Conservation (phyloP, 2,113 vertebrate genomes). For the Seriola rivoliana region DNA sequence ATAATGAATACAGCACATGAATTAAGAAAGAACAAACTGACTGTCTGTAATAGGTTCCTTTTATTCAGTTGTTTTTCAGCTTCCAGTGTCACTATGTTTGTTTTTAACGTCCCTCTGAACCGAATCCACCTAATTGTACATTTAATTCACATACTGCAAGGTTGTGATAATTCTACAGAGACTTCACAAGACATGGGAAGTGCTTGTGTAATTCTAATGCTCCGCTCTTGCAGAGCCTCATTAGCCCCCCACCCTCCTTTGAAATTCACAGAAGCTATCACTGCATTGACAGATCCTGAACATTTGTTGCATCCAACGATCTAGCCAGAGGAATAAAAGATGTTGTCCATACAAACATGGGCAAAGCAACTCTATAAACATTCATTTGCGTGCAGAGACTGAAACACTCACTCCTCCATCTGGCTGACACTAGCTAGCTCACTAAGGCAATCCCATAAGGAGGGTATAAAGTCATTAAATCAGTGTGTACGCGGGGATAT, state of each 20-base stretch:
- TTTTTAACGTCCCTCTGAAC: conserved; percentile 3
- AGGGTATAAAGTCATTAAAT: conserved; percentile 52
- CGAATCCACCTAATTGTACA: conserved; percentile 5
- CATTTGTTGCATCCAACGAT: conserved; percentile 11
- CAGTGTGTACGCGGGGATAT: conserved; percentile 37
- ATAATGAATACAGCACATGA: not conserved
- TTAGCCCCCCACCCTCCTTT: not conserved
- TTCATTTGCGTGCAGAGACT: conserved; percentile 31
- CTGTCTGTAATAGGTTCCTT: not conserved
- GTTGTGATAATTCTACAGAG: conserved; percentile 20
- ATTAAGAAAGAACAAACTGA: not conserved
- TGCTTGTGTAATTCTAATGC: conserved; percentile 32
- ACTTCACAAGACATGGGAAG: conserved; percentile 28
- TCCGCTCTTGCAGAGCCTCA: conserved; percentile 24
- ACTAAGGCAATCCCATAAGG: conserved; percentile 38
- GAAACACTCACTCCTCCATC: conserved; percentile 52
- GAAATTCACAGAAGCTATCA: conserved; percentile 10
- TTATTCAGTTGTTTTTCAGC: not conserved
- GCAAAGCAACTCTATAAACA: conserved; percentile 26
- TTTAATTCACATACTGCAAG: conserved; percentile 4
- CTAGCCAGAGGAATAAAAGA: conserved; percentile 40
- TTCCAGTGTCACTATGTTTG: not conserved
- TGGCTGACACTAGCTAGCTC: conserved; percentile 22
- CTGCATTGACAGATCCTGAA: conserved; percentile 3
- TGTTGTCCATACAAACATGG: conserved; percentile 8